Evolutionary conservation across 1,140 invertebrate genomes (phyloP).

Genomic region (Zaprionus vittiger): DNA sequence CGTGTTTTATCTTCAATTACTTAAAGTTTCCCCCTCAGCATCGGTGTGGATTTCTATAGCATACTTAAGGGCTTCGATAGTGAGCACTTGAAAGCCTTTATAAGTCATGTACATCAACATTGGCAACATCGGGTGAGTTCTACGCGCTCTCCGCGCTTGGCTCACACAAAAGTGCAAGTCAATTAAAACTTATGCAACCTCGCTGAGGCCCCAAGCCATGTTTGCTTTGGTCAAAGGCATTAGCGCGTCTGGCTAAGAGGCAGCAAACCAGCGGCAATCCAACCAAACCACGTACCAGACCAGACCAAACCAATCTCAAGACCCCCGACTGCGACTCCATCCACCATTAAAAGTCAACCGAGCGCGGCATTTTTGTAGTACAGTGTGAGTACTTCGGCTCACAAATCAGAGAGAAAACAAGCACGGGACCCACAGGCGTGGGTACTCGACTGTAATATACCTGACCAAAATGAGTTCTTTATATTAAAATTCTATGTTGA

Average conservation of each 20-base stretch:
- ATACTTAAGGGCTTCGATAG: slow-evolving; percentile 30
- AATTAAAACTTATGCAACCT: slow-evolving; percentile 52
- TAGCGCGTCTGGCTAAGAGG: slow-evolving; percentile 18
- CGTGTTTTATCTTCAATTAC: not conserved
- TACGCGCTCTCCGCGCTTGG: not conserved
- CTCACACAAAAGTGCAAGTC: slow-evolving; percentile 27
- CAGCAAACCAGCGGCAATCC: slow-evolving; percentile 9
- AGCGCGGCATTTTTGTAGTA: slow-evolving; percentile 80
- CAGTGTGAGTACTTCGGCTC: slow-evolving; percentile 48
- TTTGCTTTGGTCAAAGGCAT: slow-evolving; percentile 44
- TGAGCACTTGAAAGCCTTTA: not conserved
- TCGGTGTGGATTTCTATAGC: slow-evolving; percentile 17
- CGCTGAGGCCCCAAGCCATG: not conserved
- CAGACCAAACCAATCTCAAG: slow-evolving; percentile 18
- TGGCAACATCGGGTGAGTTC: slow-evolving; percentile 13
- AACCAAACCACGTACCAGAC: slow-evolving; percentile 12
- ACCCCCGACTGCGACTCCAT: slow-evolving; percentile 52
- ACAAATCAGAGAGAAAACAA: slow-evolving; percentile 19
- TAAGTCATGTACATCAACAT: not conserved
- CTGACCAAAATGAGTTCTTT: too few relatives aligned
- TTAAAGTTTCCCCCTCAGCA: not conserved
- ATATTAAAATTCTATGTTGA: too few relatives aligned
- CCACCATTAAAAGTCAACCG: slow-evolving; percentile 81
- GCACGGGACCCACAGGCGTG: too few relatives aligned
- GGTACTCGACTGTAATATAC: too few relatives aligned